Base-by-base conservation (phyloP, 2,113 vertebrate species). In the Nettapus auritus region DNA sequence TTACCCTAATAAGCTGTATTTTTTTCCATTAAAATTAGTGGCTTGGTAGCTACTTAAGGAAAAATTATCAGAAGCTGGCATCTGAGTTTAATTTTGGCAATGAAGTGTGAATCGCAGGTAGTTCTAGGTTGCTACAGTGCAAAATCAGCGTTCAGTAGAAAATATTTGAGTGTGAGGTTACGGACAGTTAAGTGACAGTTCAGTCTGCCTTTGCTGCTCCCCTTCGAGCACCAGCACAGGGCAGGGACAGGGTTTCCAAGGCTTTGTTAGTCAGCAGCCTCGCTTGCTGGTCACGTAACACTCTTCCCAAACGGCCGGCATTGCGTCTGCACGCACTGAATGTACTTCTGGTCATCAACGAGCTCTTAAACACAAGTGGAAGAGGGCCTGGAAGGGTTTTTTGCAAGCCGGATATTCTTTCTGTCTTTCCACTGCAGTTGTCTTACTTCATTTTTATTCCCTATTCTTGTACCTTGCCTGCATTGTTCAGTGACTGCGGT, bases 231-330 rank as follows among this genome's bases (percentile, higher is more conserved):
- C 17, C 29, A 9, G 31, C 38, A 6, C 34, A 21, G 33, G 48
- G 33, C 15, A 53, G 9, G 48, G 31, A 14, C 40, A 29, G 14
- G 29, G 25, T 42, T 31, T 26, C 36, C 31, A 19, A 10, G 8
- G 48, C 50, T 38, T 26, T 22, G 8, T 16, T 38, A 34, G 69
- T 52, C 20, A 40, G 76, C 34, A 64, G 36, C 29, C 46, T 40
- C 28, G 3, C 62, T n/a, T 42, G 25, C 33, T 9, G 46, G 6
- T 63, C 34, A 0, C 21, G 1, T 7, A 59, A 31, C 19, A 8
- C 11, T 64, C 9, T 53, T 60, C 23, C 25, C 42, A 1, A 23
- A 19, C 13, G 29, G 44, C 62, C 79, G 69, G 7, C 19, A 0
- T 0, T 5, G 86, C 44, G 26, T 28, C 26, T 75, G 15, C 31